Evolutionary conservation across 1,140 invertebrate genomes (phyloP), one percentile per base, ranked within the genome.

Genomic region (Penaeus indicus): DNA sequence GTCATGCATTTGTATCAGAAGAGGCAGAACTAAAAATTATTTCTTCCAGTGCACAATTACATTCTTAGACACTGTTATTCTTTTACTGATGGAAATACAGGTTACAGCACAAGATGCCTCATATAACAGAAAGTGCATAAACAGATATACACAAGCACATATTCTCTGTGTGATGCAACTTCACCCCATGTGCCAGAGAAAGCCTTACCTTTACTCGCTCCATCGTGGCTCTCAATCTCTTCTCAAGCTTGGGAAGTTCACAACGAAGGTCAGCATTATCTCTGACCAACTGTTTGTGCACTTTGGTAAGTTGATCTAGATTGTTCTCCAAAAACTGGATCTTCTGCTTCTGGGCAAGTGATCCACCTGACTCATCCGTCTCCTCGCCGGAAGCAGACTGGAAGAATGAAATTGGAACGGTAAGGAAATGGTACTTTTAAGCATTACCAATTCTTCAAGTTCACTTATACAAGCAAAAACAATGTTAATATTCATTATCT

Each of bases 311-410:
- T 93, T 99, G 98, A 93, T 99, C 99, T 91, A 99, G 94, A 93
- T 99, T 99, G 93, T 99, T 99, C 93, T 99, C 99, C 91, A 99
- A 94, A 95, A 99, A 99, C 90, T 97, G 97, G 92, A 99, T 99
- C 94, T 99, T 99, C 93, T 99, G 99, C 94, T 99, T 99, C 93
- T 99, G 99, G 10, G 98, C 98, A 83, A 99, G 94, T 62, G 97
- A 98, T 22, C 98, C 97, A 91, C 98, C 97, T 92, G 97, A 96
- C 89, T 94, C 93, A 62, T 94, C 94, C 32, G 98, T 97, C 92
- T 99, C 98, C 90, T 98, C 97, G 38, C 93, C 92, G 75, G 92
- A 91, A 75, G 96, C 95, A 83, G 95, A 96, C 88, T 92, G 90
- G n/a, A 86, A 25, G 22, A n/a, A 61, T 21, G 38, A 18, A 22